Percentiles rank a stretch among this genome's conserved stretches.
These are phyloP conservation scores for Leptinotarsa defecta DNA, from an alignment of 1,140 invertebrate genomes.

Conservation along the genomic window DNA sequence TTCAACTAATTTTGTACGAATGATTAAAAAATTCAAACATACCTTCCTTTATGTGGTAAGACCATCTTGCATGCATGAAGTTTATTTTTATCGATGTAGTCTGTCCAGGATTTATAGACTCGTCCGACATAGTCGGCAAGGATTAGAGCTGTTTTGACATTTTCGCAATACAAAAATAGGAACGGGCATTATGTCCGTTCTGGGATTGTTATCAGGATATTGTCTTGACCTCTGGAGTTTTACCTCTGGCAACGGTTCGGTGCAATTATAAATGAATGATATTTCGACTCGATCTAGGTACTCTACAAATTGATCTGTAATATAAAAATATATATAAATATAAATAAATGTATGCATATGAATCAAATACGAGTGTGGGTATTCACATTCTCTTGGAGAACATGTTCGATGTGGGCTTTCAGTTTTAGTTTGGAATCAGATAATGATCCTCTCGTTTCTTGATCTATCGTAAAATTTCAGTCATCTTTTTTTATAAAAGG, in stretches of 20 bases:
- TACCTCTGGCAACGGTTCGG: conserved; percentile 45
- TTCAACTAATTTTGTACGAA: too few relatives aligned
- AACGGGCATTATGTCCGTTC: conserved; percentile 42
- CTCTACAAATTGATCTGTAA: conserved; percentile 31
- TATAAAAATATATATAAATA: neutral
- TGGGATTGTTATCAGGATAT: conserved; percentile 43
- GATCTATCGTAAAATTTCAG: too few relatives aligned
- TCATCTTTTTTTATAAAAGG: too few relatives aligned
- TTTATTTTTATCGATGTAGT: conserved; percentile 53
- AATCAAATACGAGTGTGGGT: neutral
- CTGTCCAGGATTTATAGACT: conserved; percentile 51
- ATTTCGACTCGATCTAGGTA: conserved; percentile 44
- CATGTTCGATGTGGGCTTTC: too few relatives aligned
- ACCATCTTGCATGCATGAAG: conserved; percentile 51
- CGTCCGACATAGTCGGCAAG: conserved; percentile 50
- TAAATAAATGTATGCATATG: conserved; percentile 1
- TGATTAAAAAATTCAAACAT: too few relatives aligned
- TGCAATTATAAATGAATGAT: conserved; percentile 47
- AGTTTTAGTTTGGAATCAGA: too few relatives aligned
- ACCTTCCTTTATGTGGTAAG: conserved; percentile 52
- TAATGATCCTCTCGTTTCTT: too few relatives aligned
- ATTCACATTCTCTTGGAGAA: neutral
- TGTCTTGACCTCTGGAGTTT: conserved; percentile 41
- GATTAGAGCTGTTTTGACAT: conserved; percentile 42
- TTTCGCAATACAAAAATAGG: conserved; percentile 51